phyloP scores from a whole-genome alignment of 2,888 invertebrate genomes.

The Ametastegia equiseti region DNA sequence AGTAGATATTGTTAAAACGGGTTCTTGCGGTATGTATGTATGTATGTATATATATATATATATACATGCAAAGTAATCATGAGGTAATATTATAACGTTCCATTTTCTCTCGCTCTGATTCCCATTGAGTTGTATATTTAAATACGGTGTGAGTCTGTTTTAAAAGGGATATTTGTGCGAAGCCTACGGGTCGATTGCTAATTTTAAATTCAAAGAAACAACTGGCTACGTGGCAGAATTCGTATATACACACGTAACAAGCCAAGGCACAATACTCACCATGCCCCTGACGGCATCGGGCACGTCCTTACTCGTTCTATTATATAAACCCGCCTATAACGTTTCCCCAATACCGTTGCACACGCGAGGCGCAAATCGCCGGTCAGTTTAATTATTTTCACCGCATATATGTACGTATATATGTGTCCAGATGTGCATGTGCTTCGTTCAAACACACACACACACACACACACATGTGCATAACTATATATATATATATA shows the following conservation, averaged over 20 bases:
- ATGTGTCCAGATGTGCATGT: background rate
- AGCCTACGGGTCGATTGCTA: slow-evolving; percentile 29
- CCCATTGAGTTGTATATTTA: slow-evolving; percentile 5
- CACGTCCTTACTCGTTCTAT: background rate
- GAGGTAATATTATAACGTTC: slow-evolving; percentile 33
- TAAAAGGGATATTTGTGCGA: background rate
- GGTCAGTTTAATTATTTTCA: slow-evolving; percentile 41
- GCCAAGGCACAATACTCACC: background rate
- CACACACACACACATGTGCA: background rate
- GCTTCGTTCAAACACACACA: background rate
- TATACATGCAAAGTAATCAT: slow-evolving; percentile 23
- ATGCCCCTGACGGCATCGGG: too few species aligned
- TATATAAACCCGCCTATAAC: background rate
- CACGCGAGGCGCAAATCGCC: slow-evolving; percentile 38
- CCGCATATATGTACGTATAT: background rate
- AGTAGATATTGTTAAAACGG: slow-evolving; percentile 6
- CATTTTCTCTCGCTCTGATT: slow-evolving; percentile 37
- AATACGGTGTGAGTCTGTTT: background rate
- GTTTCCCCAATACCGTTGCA: slow-evolving; percentile 27
- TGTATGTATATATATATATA: background rate
- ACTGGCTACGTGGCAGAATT: slow-evolving; percentile 10
- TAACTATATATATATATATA: background rate
- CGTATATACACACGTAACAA: background rate
- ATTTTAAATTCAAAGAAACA: slow-evolving; percentile 43
- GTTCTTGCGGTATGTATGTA: background rate